These are phyloP conservation scores for Bolborhynchus lineola DNA, from an alignment of 2,113 vertebrate genomes.

Conservation along the genomic window DNA sequence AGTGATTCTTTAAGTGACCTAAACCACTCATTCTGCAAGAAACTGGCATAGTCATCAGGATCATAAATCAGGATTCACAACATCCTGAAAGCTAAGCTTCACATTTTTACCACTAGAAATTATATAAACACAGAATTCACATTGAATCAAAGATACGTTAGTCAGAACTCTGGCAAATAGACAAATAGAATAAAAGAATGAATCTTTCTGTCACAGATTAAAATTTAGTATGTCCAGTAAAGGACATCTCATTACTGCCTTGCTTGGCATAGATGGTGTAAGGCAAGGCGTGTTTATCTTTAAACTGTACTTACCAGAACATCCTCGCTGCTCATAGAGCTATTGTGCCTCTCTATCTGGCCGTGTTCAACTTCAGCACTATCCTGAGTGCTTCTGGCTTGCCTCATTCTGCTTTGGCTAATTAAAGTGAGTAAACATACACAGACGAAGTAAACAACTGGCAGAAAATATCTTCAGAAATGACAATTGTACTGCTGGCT, in stretches of 20 bases:
- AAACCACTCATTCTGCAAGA: background rate
- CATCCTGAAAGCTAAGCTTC: background rate
- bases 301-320: slow-evolving; percentile 14
- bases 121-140: background rate
- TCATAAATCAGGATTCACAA: background rate
- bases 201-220: background rate
- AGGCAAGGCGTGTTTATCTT: background rate
- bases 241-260: background rate
- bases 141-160: background rate
- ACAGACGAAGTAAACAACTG: background rate
- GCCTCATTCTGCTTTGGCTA: background rate
- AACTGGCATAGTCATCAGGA: background rate
- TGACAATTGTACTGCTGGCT: background rate
- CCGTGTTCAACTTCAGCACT: background rate
- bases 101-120: background rate
- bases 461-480: background rate
- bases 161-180: background rate
- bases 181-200: background rate
- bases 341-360: background rate
- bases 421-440: background rate
- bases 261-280: background rate
- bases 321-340: background rate
- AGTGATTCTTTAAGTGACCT: background rate
- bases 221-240: background rate
- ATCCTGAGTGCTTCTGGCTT: background rate